Conservation (phyloP, 2,797 vertebrate species). For the Pseudopleuronectes americanus region DNA sequence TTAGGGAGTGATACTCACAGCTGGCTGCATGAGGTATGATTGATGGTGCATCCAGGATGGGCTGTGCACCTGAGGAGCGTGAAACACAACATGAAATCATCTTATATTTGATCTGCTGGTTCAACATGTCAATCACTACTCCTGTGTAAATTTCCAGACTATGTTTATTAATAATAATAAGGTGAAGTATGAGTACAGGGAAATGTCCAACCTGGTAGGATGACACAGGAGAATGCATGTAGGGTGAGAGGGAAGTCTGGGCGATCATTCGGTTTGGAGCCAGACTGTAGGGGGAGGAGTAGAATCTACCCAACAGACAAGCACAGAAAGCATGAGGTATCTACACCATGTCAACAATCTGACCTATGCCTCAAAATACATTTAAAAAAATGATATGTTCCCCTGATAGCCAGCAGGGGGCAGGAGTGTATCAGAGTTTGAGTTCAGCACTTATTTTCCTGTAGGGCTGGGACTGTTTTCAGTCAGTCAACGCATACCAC, state of each 20-base stretch:
- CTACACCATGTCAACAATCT: constrained; percentile 9
- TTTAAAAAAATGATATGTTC: constrained; percentile 9
- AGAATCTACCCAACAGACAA: constrained; percentile 85
- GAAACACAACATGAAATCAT: constrained; percentile 17
- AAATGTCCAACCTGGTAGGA: constrained; percentile 90
- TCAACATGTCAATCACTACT: constrained; percentile 76
- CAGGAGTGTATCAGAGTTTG: constrained; percentile 27
- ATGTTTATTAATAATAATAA: constrained; percentile 78
- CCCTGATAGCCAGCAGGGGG: constrained; percentile 61
- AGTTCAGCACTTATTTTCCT: constrained; percentile 36
- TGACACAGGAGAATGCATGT: constrained; percentile 93
- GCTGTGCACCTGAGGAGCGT: constrained; percentile 86
- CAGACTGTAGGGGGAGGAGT: constrained; percentile 91
- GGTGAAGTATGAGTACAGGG: constrained; percentile 4
- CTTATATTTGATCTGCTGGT: neutral
- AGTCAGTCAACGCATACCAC: constrained; percentile 70
- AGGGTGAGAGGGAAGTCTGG: constrained; percentile 91
- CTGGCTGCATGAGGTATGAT: constrained; percentile 96
- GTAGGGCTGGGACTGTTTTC: constrained; percentile 73
- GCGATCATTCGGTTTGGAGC: constrained; percentile 91
- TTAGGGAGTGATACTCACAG: constrained; percentile 80
- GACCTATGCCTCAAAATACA: neutral
- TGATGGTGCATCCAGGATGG: constrained; percentile 97
- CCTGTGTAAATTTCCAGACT: constrained; percentile 79
- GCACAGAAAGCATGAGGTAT: constrained; percentile 34